These are phyloP conservation scores for Drosophila bipectinata DNA, from an alignment of 1,140 invertebrate genomes.

Conservation along the genomic window DNA sequence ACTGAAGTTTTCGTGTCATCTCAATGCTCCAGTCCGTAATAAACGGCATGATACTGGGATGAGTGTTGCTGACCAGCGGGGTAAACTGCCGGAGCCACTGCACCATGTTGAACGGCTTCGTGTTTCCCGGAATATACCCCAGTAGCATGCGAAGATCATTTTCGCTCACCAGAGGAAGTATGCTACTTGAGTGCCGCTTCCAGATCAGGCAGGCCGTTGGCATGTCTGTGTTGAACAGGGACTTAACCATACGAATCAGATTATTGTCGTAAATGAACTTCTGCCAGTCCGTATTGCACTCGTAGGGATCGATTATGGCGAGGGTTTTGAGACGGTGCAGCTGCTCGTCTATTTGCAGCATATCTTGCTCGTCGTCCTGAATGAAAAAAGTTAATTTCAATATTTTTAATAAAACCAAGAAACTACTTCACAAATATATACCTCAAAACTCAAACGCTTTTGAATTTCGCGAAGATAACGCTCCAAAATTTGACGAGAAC, in stretches of 20 bases:
- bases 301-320: slow-evolving; percentile 79
- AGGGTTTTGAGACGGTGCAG: slow-evolving; percentile 76
- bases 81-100: slow-evolving; percentile 80
- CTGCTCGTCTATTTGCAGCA: slow-evolving; percentile 77
- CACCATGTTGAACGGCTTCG: slow-evolving; percentile 72
- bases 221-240: slow-evolving; percentile 74
- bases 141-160: slow-evolving; percentile 66
- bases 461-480: slow-evolving; percentile 67
- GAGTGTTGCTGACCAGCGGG: slow-evolving; percentile 69
- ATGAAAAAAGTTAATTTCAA: background rate
- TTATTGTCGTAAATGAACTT: slow-evolving; percentile 81
- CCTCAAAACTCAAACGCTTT: slow-evolving; percentile 65
- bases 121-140: slow-evolving; percentile 64
- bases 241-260: slow-evolving; percentile 59
- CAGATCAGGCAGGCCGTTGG: slow-evolving; percentile 75
- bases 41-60: slow-evolving; percentile 75
- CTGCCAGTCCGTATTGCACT: slow-evolving; percentile 77
- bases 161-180: slow-evolving; percentile 63
- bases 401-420: background rate
- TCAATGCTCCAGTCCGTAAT: slow-evolving; percentile 81
- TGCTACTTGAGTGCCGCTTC: slow-evolving; percentile 71
- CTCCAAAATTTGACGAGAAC: slow-evolving; percentile 62
- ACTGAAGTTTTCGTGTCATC: slow-evolving; percentile 74
- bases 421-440: slow-evolving; percentile 11
- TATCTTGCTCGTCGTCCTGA: slow-evolving; percentile 64